Conservation (phyloP, 2,888 invertebrate genomes). For the Eupithecia exiguata region DNA sequence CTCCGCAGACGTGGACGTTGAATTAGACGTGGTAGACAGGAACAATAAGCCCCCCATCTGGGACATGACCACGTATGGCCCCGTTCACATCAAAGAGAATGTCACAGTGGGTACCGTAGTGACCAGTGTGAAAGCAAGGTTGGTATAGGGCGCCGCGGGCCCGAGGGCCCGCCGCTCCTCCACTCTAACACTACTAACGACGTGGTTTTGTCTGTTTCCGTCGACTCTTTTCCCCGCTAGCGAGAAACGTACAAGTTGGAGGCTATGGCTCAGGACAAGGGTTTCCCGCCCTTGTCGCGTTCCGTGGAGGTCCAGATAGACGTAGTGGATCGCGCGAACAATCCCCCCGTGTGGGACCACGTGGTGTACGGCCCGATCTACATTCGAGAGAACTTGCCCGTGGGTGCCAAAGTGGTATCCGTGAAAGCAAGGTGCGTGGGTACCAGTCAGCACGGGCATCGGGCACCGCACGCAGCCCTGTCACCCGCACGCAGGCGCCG, state of each 20-base stretch:
- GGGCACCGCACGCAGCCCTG: slow-evolving; percentile 87
- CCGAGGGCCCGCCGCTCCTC: slow-evolving; percentile 78
- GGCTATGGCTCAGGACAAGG: slow-evolving; percentile 99
- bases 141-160: slow-evolving; percentile 88
- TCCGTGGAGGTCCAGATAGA: slow-evolving; percentile 99
- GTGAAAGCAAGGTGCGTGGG: slow-evolving; percentile 98
- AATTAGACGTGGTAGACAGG: slow-evolving; percentile 99
- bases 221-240: slow-evolving; percentile 87
- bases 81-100: slow-evolving; percentile 99
- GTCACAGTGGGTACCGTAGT: slow-evolving; percentile 99
- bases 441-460: slow-evolving; percentile 84
- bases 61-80: slow-evolving; percentile 97
- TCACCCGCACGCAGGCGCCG: slow-evolving; percentile 75
- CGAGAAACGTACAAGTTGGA: slow-evolving; percentile 99
- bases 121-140: slow-evolving; percentile 99
- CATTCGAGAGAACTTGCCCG: slow-evolving; percentile 98
- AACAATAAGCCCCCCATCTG: slow-evolving; percentile 99
- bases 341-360: slow-evolving; percentile 98
- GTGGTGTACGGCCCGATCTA: slow-evolving; percentile 98
- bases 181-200: slow-evolving; percentile 86
- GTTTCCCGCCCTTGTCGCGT: slow-evolving; percentile 96
- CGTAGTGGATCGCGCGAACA: slow-evolving; percentile 99
- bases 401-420: slow-evolving; percentile 98
- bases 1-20: slow-evolving; percentile 97
- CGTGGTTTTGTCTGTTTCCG: slow-evolving; percentile 87